Percentiles rank a stretch among this genome's conserved stretches.
Conservation (phyloP, 1,140 invertebrate species). For the Maconellicoccus hirsutus region DNA sequence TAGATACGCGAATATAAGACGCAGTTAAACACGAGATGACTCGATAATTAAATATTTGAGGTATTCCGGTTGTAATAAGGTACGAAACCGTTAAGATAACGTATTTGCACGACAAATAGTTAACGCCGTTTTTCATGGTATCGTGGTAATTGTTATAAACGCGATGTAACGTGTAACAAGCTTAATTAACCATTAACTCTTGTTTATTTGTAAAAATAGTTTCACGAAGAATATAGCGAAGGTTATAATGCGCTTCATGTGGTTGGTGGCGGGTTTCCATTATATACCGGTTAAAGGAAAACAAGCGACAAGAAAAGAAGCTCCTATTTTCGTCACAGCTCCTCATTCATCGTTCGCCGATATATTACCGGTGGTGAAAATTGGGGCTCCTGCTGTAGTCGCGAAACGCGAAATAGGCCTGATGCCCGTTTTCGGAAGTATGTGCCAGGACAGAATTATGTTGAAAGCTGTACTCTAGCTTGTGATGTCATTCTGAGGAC, state of each 20-base stretch:
- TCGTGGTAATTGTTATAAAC: no score
- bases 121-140: no score
- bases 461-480: no score
- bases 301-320: conserved; percentile 51
- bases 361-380: conserved; percentile 64
- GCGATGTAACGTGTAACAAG: no score
- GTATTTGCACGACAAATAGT: no score
- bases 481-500: no score
- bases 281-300: conserved; percentile 53
- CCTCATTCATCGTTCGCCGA: conserved; percentile 88
- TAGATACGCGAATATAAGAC: no score
- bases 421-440: conserved; percentile 82
- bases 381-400: conserved; percentile 74
- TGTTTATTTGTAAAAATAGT: conserved; percentile 32
- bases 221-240: conserved; percentile 46
- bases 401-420: conserved; percentile 67
- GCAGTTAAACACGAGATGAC: no score
- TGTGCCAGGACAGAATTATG: no score
- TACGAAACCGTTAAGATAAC: no score
- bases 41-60: no score
- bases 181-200: not conserved
- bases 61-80: no score
- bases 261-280: conserved; percentile 68
- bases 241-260: conserved; percentile 57
- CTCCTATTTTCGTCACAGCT: conserved; percentile 73